phyloP scores from a whole-genome alignment of 2,113 vertebrate species.

The Apodemus sylvaticus region DNA sequence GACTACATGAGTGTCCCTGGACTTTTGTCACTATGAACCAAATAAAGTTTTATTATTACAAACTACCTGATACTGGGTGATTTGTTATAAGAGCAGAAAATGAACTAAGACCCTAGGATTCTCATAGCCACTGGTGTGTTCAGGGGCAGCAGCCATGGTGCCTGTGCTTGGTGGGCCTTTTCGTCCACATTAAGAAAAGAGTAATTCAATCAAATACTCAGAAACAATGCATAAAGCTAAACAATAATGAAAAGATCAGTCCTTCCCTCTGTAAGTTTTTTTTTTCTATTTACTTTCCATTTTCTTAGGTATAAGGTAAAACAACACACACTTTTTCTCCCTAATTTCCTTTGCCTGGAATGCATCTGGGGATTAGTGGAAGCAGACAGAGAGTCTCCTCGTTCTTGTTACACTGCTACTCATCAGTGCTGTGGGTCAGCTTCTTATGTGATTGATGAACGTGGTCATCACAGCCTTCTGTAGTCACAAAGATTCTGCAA shows the following conservation, averaged over 20 bases:
- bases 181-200: neutral
- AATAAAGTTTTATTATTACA: neutral
- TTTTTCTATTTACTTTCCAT: neutral
- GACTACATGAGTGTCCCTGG: neutral
- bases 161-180: neutral
- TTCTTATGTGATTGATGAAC: neutral
- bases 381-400: neutral
- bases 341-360: neutral
- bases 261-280: neutral
- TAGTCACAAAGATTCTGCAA: neutral
- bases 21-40: neutral
- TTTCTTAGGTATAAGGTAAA: constrained; percentile 11
- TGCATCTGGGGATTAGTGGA: neutral
- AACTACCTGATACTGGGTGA: neutral
- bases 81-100: neutral
- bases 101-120: neutral
- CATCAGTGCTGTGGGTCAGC: neutral
- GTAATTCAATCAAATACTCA: neutral
- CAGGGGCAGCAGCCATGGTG: neutral
- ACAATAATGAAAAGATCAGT: neutral
- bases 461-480: neutral
- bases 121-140: neutral
- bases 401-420: neutral
- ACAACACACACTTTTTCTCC: neutral
- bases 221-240: neutral